These are phyloP conservation scores for Edolisoma coerulescens DNA, from an alignment of 2,113 vertebrate genomes.

Conservation along the genomic window DNA sequence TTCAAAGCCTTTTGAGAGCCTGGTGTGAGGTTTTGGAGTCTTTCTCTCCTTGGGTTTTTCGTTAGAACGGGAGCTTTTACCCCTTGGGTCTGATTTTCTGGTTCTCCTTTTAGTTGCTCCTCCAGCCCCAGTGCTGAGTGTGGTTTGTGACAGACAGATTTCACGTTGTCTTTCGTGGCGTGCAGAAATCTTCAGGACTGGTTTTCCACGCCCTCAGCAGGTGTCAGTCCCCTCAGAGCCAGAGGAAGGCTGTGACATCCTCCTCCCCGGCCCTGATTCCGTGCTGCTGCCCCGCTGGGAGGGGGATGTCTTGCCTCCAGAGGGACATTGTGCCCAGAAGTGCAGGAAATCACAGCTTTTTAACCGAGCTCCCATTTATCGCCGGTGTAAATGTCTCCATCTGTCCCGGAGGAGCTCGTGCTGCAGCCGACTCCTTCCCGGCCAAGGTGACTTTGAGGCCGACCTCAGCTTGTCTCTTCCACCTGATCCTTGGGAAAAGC, in stretches of 20 bases:
- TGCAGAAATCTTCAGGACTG: background rate
- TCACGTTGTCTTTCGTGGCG: background rate
- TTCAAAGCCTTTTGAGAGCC: background rate
- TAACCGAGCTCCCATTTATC: background rate
- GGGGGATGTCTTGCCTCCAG: background rate
- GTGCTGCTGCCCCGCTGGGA: background rate
- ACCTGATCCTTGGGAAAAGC: background rate
- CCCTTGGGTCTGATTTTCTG: background rate
- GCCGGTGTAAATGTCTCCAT: background rate
- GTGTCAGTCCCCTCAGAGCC: background rate
- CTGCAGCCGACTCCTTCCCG: background rate
- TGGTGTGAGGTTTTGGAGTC: background rate
- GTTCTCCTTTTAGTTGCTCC: background rate
- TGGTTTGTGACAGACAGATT: background rate
- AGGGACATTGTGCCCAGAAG: conserved; percentile 4
- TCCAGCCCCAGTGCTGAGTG: background rate
- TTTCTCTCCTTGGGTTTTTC: background rate
- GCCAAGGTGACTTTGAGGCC: conserved; percentile 10
- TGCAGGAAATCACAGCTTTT: background rate
- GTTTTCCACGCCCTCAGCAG: background rate
- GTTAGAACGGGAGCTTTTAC: background rate
- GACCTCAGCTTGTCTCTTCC: background rate
- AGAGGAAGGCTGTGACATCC: background rate
- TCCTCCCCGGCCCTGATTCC: background rate
- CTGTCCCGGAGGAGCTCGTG: background rate